These are phyloP conservation scores for Pecten maximus DNA, from an alignment of 2,888 invertebrate genomes.

Conservation along the genomic window DNA sequence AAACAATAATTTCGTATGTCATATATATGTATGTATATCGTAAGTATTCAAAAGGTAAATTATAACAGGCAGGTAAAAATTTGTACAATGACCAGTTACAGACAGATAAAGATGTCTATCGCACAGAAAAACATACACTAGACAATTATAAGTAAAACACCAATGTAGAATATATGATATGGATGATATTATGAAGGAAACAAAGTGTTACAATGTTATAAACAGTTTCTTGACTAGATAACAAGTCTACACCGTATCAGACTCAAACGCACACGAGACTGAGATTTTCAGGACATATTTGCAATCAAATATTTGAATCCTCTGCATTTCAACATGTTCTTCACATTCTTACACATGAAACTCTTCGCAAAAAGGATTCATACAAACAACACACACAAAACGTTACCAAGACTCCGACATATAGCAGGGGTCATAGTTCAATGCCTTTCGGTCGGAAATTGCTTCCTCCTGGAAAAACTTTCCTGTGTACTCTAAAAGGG, in stretches of 20 bases:
- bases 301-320: not conserved
- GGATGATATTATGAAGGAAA: not conserved
- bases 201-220: not conserved
- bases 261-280: not conserved
- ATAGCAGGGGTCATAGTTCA: too few relatives aligned
- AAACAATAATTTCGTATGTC: too few relatives aligned
- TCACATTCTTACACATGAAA: not conserved
- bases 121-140: not conserved
- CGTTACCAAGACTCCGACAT: too few relatives aligned
- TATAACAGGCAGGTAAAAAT: not conserved
- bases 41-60: too few relatives aligned
- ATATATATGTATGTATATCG: too few relatives aligned
- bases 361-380: not conserved
- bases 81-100: not conserved
- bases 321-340: not conserved
- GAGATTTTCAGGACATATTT: conserved; percentile 15
- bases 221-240: not conserved
- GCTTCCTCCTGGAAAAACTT: too few relatives aligned
- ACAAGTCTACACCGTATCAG: not conserved
- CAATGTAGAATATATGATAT: not conserved
- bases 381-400: too few relatives aligned
- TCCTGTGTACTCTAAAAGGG: too few relatives aligned
- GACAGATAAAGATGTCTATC: not conserved
- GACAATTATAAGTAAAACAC: not conserved
- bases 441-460: too few relatives aligned